Evolutionary conservation across 2,113 vertebrate genomes (phyloP), one percentile per base, ranked within the genome.

Genomic region (Ceuthmochares aereus): DNA sequence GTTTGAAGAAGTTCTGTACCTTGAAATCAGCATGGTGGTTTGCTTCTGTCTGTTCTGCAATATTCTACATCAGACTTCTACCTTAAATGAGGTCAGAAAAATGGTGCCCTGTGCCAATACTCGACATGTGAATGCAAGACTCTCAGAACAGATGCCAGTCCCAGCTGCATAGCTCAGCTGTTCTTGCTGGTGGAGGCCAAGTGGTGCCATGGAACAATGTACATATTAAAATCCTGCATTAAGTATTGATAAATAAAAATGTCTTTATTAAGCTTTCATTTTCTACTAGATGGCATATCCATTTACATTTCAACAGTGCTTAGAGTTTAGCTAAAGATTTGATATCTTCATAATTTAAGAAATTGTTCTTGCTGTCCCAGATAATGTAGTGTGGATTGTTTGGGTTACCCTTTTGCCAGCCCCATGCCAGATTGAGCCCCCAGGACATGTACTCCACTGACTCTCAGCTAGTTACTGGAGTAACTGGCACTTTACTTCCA

Each of bases 31-130:
- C 14, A 3, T 32, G 43, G 8, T 55, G 16, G 5, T 49, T 94
- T 92, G 25, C 19, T 80, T 69, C 45, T 88, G 59, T 51, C n/a
- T 69, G 30, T 1, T 1, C 27, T 77, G 72, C 34, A 26, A 22
- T 88, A 84, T 67, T 89, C 81, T 72, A 22, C 51, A 62, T 66
- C 20, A 87, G 76, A 52, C 11, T 63, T 88, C 42, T 89, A 51
- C 29, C 67, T 85, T 84, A 70, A 79, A 85, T 77, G 94, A 90
- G 90, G 90, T 85, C 85, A 90, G 51, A 88, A 89, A 94, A 52
- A 69, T 14, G 8, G 1, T 86, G 27, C 18, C 68, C 36, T 49
- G 29, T 95, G 92, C 90, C 92, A 95, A 11, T 52, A 64, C 55
- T 37, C 90, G 68, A 93, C 88, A 43, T 80, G 49, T 37, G 55